Evolutionary conservation across 2,113 vertebrate species (phyloP), one percentile per base, ranked within the genome.

Genomic region (Casuarius casuarius): DNA sequence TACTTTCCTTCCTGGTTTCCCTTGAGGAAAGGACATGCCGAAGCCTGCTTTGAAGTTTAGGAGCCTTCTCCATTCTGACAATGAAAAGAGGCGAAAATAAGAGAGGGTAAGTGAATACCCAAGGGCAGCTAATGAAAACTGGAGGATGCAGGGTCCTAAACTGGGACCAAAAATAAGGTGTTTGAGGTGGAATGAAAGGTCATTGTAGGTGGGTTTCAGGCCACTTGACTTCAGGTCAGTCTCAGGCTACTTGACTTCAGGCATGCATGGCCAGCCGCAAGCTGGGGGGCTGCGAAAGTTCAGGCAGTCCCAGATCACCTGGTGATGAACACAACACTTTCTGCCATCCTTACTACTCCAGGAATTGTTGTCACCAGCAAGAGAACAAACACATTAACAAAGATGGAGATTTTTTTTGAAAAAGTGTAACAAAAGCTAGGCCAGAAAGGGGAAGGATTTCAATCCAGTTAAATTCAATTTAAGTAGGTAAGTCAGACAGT

Each of bases 11-110:
- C 84, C 80, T 70, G 46, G 78, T 91, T 94, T 96, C 75, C 67
- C 63, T 28, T 70, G 71, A 80, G 87, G 72, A 95, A 66, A 59
- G 54, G 71, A 76, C 35, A 46, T 83, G 26, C 33, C 33, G 52
- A 58, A 91, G 46, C 54, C 59, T 77, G 63, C 87, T 95, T 89
- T 93, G 88, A 91, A 78, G 75, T 86, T 84, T 82, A 76, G 91
- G 91, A 83, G 74, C 49, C 35, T 76, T 52, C 52, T 91, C 38
- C 4, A 6, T 87, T 91, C 67, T 90, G 74, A 56, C 77, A 35
- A 54, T 9, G 89, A 80, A 88, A 12, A 75, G 67, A 90, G 20
- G 58, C 68, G 52, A 91, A 44, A 91, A 70, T 76, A 85, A 87
- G 81, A 79, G 62, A 70, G 44, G 61, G 68, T 22, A 87, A 65